Evolutionary conservation across 2,113 vertebrate genomes (phyloP), one percentile per base, ranked within the genome.

Genomic region (Tychaedon coryphoeus): DNA sequence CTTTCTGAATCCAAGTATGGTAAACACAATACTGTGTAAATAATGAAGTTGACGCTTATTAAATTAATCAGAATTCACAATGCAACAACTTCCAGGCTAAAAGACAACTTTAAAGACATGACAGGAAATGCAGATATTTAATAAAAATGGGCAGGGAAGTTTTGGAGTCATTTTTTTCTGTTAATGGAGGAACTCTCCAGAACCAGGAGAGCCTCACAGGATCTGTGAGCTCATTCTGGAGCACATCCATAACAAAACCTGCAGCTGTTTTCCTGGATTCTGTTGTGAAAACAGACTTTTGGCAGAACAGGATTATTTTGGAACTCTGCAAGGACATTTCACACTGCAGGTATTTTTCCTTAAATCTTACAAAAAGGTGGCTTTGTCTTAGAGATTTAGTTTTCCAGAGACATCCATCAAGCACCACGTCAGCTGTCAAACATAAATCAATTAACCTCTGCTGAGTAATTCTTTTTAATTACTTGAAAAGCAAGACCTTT

Each of bases 381-480:
- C 75, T 95, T 94, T 86, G 58, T 77, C 74, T 79, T 19, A 7
- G 66, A 51, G 67, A 71, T 16, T 73, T 12, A 10, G 10, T 40
- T 89, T 76, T 66, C 26, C 69, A n/a, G 62, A 78, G 67, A 23
- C 48, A 58, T 87, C 67, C 45, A 67, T 95, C 88, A 95, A 88
- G 80, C 5, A 0, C 25, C 18, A 31, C 10, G 10, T 76, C 86
- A 88, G 16, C 75, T 53, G 60, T 40, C 90, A 77, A 20, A 53
- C 15, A 51, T 80, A 94, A 94, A 96, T 95, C 92, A 95, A 31
- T 79, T 70, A 86, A 64, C 45, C 73, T 60, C 88, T 66, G 25
- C 76, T 25, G 29, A 76, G 65, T 50, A 71, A 78, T 81, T 81
- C 14, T 56, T 71, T 66, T 66, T 57, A 94, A 94, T 90, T 82